Percentiles rank a stretch among this genome's conserved stretches.
Conservation (phyloP, 2,113 vertebrate genomes). For the Peromyscus maniculatus region DNA sequence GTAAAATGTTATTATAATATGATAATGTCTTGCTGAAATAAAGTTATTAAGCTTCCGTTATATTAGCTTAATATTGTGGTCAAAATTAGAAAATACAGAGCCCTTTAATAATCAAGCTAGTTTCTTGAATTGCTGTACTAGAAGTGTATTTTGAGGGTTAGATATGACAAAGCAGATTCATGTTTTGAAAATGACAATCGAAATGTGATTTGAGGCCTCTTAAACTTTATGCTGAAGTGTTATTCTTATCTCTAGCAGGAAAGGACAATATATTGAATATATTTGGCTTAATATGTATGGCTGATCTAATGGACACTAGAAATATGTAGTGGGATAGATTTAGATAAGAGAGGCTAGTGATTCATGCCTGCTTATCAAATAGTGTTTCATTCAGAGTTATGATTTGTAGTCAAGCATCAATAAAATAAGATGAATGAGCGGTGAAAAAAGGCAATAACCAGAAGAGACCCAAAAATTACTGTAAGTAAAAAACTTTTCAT, state of each 20-base stretch:
- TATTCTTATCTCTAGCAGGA: constrained; percentile 55
- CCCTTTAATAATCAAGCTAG: constrained; percentile 31
- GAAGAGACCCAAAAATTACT: constrained; percentile 56
- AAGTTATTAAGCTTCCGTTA: constrained; percentile 83
- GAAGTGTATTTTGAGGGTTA: constrained; percentile 54
- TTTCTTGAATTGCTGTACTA: constrained; percentile 40
- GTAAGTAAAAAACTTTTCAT: constrained; percentile 63
- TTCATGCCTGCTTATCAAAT: constrained; percentile 69
- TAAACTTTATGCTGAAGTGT: constrained; percentile 53
- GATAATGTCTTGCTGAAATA: constrained; percentile 83
- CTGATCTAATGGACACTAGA: constrained; percentile 71
- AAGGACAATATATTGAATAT: constrained; percentile 58
- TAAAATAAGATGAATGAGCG: constrained; percentile 60
- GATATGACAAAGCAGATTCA: constrained; percentile 38
- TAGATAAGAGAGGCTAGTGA: constrained; percentile 67
- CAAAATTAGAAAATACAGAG: constrained; percentile 67
- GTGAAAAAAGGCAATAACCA: constrained; percentile 62
- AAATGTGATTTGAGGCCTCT: constrained; percentile 57
- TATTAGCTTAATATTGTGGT: constrained; percentile 84
- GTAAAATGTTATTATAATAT: constrained; percentile 85
- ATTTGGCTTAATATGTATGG: constrained; percentile 47
- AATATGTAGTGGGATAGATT: constrained; percentile 63
- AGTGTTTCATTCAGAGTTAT: constrained; percentile 66
- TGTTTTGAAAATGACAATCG: constrained; percentile 54
- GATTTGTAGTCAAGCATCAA: constrained; percentile 65